Base-by-base conservation (phyloP, 2,797 vertebrate genomes). In the Xenentodon cancila region DNA sequence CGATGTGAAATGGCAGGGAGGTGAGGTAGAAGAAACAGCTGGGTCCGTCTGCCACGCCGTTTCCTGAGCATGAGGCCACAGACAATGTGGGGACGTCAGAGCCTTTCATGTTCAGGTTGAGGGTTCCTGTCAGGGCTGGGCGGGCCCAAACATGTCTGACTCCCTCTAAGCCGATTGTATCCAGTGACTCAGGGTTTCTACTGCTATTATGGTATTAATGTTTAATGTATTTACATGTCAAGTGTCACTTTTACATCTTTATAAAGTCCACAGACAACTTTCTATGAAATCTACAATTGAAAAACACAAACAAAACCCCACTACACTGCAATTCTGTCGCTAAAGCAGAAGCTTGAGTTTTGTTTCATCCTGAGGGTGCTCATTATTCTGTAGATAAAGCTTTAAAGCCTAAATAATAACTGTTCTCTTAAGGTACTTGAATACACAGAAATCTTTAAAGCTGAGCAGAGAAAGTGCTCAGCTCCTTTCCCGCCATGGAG, bases 51-150 rank as follows among this genome's bases (percentile, higher is more conserved):
- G 5, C 66, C 78, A 49, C 8, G 42, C 64, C 71, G 55, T 81
- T 80, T 77, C 80, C 73, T 68, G 84, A 85, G 79, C 86, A 86
- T 42, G 74, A 75, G 71, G 77, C 81, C 70, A 53, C 61, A 84
- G 87, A 89, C 83, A 85, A 85, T 84, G 89, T 84, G 79, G 75
- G 85, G 81, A 89, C 73, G 86, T 90, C 88, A 81, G 85, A 78
- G 83, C 56, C 90, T 92, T 92, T 92, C 85, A 93, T 92, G 90
- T 91, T 91, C 81, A 86, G 79, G 81, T 83, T 88, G 83, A 89
- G 78, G 86, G 82, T 82, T 91, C 84, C 80, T 84, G 90, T 92
- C 86, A 84, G 86, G 81, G 75, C 81, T 82, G 77, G 67, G 73
- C 92, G 84, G 85, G 93, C 81, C 88, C 58, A 8, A 59, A 84